A percentile compares a stretch with the other conserved stretches of the same genome.
Evolutionary conservation across 2,888 invertebrate species (phyloP).

Genomic region (Caenorhabditis uteleia): DNA sequence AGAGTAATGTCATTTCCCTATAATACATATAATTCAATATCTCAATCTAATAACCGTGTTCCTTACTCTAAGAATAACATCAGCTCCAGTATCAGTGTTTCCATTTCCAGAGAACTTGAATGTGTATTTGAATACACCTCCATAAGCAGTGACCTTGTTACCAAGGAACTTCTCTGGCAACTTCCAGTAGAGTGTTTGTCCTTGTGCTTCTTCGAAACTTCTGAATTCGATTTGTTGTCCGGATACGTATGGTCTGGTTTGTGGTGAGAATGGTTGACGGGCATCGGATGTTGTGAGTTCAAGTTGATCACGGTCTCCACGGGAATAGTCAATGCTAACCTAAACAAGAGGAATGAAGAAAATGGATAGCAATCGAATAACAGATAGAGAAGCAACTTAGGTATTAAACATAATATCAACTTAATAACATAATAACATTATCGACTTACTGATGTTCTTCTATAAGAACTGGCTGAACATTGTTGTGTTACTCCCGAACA

Average conservation of each 20-base stretch:
- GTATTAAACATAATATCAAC: too few relatives aligned
- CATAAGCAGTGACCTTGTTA: constrained; percentile 86
- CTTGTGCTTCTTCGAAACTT: constrained; percentile 57
- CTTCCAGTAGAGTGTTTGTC: constrained; percentile 80
- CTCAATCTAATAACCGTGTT: background rate
- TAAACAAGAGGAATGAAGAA: constrained; percentile 12
- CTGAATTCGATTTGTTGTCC: constrained; percentile 52
- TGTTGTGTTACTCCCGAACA: constrained; percentile 85
- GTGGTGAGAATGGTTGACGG: constrained; percentile 55
- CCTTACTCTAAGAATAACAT: constrained; percentile 63
- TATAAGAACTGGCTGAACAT: constrained; percentile 83
- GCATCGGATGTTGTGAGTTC: constrained; percentile 59
- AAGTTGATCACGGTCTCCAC: constrained; percentile 64
- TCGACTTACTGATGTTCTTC: constrained; percentile 78
- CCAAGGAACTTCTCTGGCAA: constrained; percentile 84
- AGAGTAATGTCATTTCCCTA: constrained; percentile 68
- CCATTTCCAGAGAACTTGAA: constrained; percentile 71
- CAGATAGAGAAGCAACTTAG: constrained; percentile 1
- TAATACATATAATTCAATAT: constrained; percentile 5
- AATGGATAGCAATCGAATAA: background rate
- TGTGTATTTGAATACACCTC: constrained; percentile 83
- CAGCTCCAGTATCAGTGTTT: constrained; percentile 54
- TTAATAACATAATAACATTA: constrained; percentile 4
- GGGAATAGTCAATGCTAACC: constrained; percentile 58
- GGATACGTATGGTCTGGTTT: constrained; percentile 43